Conservation (phyloP, 2,797 vertebrate genomes). For the Dendrocincla tyrannina region DNA sequence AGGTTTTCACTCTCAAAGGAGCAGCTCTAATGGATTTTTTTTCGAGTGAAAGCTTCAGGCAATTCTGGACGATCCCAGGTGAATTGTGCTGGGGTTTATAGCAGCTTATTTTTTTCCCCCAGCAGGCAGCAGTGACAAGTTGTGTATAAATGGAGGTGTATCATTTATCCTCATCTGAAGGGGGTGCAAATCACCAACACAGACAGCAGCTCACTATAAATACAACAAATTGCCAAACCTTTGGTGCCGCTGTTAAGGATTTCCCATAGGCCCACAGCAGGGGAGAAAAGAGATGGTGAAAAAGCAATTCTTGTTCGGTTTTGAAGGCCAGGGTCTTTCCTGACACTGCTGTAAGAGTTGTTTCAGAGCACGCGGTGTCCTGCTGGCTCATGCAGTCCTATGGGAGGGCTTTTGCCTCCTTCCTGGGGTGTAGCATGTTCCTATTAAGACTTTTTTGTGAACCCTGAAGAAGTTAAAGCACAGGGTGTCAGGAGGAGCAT, state of each 20-base stretch:
- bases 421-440: neutral
- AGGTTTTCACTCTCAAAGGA: conserved; percentile 38
- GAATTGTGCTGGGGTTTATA: conserved; percentile 34
- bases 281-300: neutral
- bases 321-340: neutral
- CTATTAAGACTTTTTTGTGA: neutral
- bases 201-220: conserved; percentile 3
- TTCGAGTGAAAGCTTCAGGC: conserved; percentile 25
- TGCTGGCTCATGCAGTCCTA: neutral
- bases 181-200: conserved; percentile 8
- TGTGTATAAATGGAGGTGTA: conserved; percentile 17
- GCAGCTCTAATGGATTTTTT: conserved; percentile 30
- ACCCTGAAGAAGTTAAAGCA: neutral
- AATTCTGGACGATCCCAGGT: conserved; percentile 11
- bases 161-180: conserved; percentile 41
- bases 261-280: neutral
- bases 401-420: fast-evolving
- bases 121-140: conserved; percentile 17
- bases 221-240: conserved; percentile 16
- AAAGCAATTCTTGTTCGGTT: neutral
- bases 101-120: neutral
- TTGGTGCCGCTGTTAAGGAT: conserved; percentile 8
- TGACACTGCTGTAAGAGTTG: neutral
- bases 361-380: fast-evolving
- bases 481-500: neutral